Evolutionary conservation across 1,140 invertebrate species (phyloP).

Genomic region (Drosophila varians): DNA sequence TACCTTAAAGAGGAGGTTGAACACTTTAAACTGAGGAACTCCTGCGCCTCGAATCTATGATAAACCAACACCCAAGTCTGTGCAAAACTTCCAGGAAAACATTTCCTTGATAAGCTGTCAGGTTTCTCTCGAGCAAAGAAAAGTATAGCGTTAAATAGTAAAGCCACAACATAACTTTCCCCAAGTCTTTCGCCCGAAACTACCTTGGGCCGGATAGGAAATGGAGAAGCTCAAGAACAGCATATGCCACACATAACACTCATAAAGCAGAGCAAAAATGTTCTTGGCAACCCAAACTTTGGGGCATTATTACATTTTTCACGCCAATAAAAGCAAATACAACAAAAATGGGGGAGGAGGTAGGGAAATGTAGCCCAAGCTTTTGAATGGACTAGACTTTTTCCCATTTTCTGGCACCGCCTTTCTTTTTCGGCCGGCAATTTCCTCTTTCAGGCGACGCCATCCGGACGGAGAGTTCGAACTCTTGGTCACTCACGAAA

Average conservation of each 20-base stretch:
- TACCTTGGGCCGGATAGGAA: constrained; percentile 5
- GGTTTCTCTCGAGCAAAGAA: neutral
- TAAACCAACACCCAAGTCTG: constrained; percentile 15
- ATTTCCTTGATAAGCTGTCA: constrained; percentile 16
- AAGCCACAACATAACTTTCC: constrained; percentile 66
- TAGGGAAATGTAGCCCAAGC: constrained; percentile 38
- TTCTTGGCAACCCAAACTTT: constrained; percentile 21
- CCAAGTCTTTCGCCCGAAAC: constrained; percentile 43
- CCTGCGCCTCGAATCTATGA: neutral
- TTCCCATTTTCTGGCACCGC: constrained; percentile 11
- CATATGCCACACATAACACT: constrained; percentile 49
- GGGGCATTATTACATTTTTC: constrained; percentile 77
- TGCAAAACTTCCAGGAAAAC: neutral
- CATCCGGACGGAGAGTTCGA: constrained; percentile 24
- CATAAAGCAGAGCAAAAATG: constrained; percentile 36
- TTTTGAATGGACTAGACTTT: constrained; percentile 18
- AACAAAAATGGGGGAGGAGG: constrained; percentile 27
- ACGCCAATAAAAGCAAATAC: constrained; percentile 79
- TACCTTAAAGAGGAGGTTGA: neutral
- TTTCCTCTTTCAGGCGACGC: constrained; percentile 50
- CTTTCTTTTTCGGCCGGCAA: constrained; percentile 45
- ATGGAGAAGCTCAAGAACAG: constrained; percentile 7
- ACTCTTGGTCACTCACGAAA: constrained; percentile 67
- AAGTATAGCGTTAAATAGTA: constrained; percentile 23
- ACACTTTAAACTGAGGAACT: too few species aligned